Conservation (phyloP, 2,797 vertebrate species). For the Rhinoraja longicauda region DNA sequence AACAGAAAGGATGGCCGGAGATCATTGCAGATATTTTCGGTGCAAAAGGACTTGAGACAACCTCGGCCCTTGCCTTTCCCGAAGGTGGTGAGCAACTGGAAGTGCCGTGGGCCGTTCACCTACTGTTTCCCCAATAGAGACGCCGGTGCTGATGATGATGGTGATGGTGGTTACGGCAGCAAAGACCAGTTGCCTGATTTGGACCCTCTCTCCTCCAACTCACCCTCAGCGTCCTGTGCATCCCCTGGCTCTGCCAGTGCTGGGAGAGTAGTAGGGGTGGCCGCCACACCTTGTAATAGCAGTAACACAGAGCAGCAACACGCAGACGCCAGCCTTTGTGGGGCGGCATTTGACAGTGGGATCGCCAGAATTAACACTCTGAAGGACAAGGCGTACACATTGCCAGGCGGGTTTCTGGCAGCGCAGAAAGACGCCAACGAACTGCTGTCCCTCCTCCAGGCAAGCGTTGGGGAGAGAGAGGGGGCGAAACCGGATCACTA, state of each 20-base stretch:
- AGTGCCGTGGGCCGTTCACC: slow-evolving; percentile 76
- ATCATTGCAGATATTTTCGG: slow-evolving; percentile 51
- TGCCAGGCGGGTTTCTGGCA: slow-evolving; percentile 77
- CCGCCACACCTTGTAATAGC: slow-evolving; percentile 47
- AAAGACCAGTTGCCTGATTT: slow-evolving; percentile 54
- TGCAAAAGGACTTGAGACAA: slow-evolving; percentile 73
- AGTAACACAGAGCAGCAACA: slow-evolving; percentile 51
- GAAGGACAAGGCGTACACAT: slow-evolving; percentile 79
- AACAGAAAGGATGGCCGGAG: slow-evolving; percentile 58
- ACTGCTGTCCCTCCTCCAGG: slow-evolving; percentile 73
- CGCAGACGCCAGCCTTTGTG: slow-evolving; percentile 52
- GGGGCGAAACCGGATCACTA: slow-evolving; percentile 55
- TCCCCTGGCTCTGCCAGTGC: slow-evolving; percentile 44
- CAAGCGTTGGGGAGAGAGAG: slow-evolving; percentile 60
- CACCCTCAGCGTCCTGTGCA: slow-evolving; percentile 45
- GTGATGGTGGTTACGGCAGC: slow-evolving; percentile 62
- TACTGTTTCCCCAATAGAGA: slow-evolving; percentile 76
- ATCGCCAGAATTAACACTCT: slow-evolving; percentile 70
- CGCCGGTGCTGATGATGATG: slow-evolving; percentile 55
- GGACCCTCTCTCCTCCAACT: slow-evolving; percentile 48
- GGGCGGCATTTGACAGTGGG: slow-evolving; percentile 66
- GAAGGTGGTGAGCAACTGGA: slow-evolving; percentile 67
- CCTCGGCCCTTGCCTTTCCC: slow-evolving; percentile 62
- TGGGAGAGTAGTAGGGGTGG: slow-evolving; percentile 49
- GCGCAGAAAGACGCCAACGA: slow-evolving; percentile 85